Evolutionary conservation across 2,797 vertebrate genomes (phyloP), one percentile per base, ranked within the genome.

Genomic region (Monodelphis domestica): DNA sequence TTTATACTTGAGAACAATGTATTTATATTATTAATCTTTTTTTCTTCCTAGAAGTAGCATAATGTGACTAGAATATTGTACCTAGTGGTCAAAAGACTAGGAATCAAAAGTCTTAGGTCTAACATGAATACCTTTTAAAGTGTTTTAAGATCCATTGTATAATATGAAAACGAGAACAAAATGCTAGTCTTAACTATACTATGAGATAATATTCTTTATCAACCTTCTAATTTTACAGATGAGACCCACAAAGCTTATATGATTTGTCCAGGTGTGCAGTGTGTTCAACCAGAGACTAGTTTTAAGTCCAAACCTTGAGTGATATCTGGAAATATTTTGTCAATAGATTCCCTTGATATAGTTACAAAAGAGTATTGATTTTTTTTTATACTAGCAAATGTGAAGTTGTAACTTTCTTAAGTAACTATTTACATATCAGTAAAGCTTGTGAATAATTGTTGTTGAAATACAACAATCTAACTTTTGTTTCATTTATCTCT

Each of bases 261-360:
- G 7, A 84, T 84, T 84, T 84, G 38, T 84, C 21, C 17, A 70
- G 15, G 59, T 50, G 21, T 84, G 45, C 21, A 28, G 38, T 50
- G 24, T 92, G 89, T 94, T 94, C 91, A 93, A 87, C 92, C 52
- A 97, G 87, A 96, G 97, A 92, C 17, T 97, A 91, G 55, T 95
- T 96, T 91, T 55, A 96, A 96, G 0, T 50, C 54, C 55, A 95
- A 97, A 95, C 38, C 91, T 95, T 90, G 91, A 63, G 87, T 78
- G 78, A 87, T 92, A 91, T 63, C 91, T 95, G 50, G 38, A 88
- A 78, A 93, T 95, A 89, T 90, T 92, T 50, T 93, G 53, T 91
- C 93, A 93, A 92, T 12, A 91, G 54, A 92, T 10, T 15, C 26
- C 91, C 90, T 63, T n/a, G n/a, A 84, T 45, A 90, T 50, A 51